Base-by-base conservation (phyloP, 2,888 invertebrate species). In the Falcaria lacertinaria region DNA sequence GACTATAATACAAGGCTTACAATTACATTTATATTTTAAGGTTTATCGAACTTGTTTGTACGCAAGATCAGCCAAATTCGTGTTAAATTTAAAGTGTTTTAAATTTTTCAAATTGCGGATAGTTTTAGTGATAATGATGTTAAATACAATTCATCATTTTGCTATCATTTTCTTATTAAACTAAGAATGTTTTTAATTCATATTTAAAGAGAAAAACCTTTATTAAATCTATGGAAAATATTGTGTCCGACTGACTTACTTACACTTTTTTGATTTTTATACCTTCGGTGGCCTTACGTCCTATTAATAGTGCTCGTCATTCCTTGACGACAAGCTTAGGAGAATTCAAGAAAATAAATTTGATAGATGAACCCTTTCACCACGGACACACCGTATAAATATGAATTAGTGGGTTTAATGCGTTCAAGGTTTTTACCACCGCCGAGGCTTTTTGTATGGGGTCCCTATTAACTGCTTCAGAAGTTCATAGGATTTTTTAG, bases 391-490 rank as follows among this genome's bases (percentile, higher is more conserved):
- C 70, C 69, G 60, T 69, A 71, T 67, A 69, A 81, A 77, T 74
- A 77, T 80, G 69, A 78, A 82, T 82, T 76, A 80, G 69, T 70
- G 61, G 66, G 69, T 72, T 64, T 67, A 74, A 57, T 70, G 68
- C 72, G 79, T 79, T 77, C 69, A 74, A 64, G 54, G 52, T 55
- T 55, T 57, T 55, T 68, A 60, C 74, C 79, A 77, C 76, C 74
- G 69, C 72, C 69, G 75, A 53, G 69, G 54, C 50, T 63, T 50
- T 67, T 86, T 86, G 75, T 88, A 54, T 48, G 28, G 37, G 39
- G 49, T 57, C 64, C 74, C 74, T 85, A 87, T 86, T 83, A 87
- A 88, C 87, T 88, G 83, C 77, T 80, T 74, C 87, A 86, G 88
- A 83, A 88, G 88, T 88, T 86, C 83, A 87, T 88, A 81, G 76